phyloP scores from a whole-genome alignment of 2,888 invertebrate species.

The Eupeodes latifasciatus region DNA sequence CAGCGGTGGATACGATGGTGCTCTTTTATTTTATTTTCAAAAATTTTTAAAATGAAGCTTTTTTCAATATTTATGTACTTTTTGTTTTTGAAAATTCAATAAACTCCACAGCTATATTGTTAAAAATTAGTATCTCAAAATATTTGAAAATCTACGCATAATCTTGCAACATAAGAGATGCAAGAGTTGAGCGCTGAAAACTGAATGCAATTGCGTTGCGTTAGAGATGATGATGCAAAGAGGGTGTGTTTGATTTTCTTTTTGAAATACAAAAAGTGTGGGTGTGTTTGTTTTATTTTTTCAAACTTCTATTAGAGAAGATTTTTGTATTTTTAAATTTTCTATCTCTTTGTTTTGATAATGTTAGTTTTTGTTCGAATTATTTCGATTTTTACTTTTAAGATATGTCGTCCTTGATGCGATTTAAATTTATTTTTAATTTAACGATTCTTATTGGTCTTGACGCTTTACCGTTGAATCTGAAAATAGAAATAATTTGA shows the following conservation, averaged over 20 bases:
- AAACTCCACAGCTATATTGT: slow-evolving; percentile 7
- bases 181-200: slow-evolving; percentile 32
- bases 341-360: slow-evolving; percentile 22
- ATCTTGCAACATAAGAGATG: not conserved
- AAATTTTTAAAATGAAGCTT: slow-evolving; percentile 22
- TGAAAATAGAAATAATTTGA: slow-evolving; percentile 44
- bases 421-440: slow-evolving; percentile 42
- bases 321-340: slow-evolving; percentile 18
- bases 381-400: not conserved
- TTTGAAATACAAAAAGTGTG: slow-evolving; percentile 13
- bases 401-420: slow-evolving; percentile 20
- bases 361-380: slow-evolving; percentile 28
- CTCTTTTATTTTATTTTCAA: not conserved
- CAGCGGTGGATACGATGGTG: not conserved
- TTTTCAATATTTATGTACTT: slow-evolving; percentile 6
- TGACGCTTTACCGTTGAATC: slow-evolving; percentile 54
- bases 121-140: slow-evolving; percentile 23
- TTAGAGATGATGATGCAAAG: slow-evolving; percentile 11
- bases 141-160: slow-evolving; percentile 55
- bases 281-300: slow-evolving; percentile 25
- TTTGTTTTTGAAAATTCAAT: slow-evolving; percentile 33
- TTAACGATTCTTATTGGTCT: slow-evolving; percentile 41
- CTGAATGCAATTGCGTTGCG: slow-evolving; percentile 41
- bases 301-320: not conserved
- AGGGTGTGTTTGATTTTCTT: slow-evolving; percentile 64